Percentiles rank a stretch among this genome's conserved stretches.
Evolutionary conservation across 1,140 invertebrate species (phyloP).

Genomic region (Oppia nitens): DNA sequence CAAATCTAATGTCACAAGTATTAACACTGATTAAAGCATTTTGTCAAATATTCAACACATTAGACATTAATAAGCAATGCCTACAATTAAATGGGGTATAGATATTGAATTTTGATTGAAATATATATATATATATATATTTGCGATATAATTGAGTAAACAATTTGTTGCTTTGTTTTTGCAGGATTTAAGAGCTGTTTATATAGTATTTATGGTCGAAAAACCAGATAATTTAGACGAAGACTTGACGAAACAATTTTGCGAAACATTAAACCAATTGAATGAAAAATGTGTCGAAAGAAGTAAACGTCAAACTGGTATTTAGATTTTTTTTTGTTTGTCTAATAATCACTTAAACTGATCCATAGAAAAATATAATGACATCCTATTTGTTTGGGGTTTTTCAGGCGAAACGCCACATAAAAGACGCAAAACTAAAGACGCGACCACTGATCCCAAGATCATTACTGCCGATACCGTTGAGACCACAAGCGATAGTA

Average conservation of each 20-base stretch:
- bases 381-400: background rate
- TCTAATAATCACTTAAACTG: background rate
- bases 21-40: background rate
- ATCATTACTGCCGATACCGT: background rate
- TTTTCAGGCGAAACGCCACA: background rate
- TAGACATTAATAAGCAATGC: background rate
- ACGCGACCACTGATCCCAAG: background rate
- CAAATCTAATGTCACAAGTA: background rate
- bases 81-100: conserved; percentile 4
- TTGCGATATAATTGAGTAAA: background rate
- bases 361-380: background rate
- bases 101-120: background rate
- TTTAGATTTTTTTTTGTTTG: background rate
- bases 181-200: background rate
- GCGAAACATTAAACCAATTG: background rate
- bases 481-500: background rate
- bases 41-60: background rate
- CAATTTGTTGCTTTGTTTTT: background rate
- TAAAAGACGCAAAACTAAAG: background rate
- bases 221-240: background rate
- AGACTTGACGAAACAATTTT: background rate
- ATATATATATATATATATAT: no score
- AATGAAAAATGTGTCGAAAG: background rate
- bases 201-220: background rate
- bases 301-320: background rate